These are phyloP conservation scores for Cataglyphis hispanica DNA, from an alignment of 1,140 invertebrate genomes.

Conservation along the genomic window DNA sequence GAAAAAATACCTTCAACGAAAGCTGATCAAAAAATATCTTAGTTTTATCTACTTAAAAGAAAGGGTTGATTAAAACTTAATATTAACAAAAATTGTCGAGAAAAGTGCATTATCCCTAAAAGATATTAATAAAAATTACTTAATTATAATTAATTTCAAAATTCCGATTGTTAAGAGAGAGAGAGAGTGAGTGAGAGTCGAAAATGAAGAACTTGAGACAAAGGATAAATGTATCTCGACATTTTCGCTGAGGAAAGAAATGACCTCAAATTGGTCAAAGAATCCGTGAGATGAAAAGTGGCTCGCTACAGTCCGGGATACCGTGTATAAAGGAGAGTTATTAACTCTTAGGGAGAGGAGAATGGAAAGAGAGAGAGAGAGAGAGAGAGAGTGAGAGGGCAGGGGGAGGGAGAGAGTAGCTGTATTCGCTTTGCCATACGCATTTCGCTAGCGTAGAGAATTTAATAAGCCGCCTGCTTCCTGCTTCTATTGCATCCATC, in stretches of 20 bases:
- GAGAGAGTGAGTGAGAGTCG: too few relatives aligned
- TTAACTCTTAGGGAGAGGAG: slow-evolving; percentile 22
- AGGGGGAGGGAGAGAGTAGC: not conserved
- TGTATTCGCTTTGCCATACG: slow-evolving; percentile 47
- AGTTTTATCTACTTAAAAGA: not conserved
- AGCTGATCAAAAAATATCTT: not conserved
- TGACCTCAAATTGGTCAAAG: slow-evolving; percentile 30
- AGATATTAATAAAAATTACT: too few relatives aligned
- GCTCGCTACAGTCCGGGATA: not conserved
- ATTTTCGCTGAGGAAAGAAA: slow-evolving; percentile 6
- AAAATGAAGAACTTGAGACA: slow-evolving; percentile 4
- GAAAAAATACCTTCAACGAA: not conserved
- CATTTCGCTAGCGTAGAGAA: slow-evolving; percentile 51
- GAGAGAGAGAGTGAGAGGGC: too few relatives aligned
- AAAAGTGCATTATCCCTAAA: too few relatives aligned
- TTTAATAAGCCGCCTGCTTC: slow-evolving; percentile 48
- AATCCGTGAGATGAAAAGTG: slow-evolving; percentile 37
- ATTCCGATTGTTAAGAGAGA: not conserved
- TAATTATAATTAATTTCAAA: slow-evolving; percentile 22
- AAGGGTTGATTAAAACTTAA: not conserved
- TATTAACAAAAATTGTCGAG: not conserved
- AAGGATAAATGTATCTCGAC: not conserved
- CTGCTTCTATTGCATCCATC: slow-evolving; percentile 12
- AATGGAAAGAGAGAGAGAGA: not conserved
- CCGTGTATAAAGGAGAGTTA: slow-evolving; percentile 41